Evolutionary conservation across 2,113 vertebrate species (phyloP).

Genomic region (Dicaeum eximium): DNA sequence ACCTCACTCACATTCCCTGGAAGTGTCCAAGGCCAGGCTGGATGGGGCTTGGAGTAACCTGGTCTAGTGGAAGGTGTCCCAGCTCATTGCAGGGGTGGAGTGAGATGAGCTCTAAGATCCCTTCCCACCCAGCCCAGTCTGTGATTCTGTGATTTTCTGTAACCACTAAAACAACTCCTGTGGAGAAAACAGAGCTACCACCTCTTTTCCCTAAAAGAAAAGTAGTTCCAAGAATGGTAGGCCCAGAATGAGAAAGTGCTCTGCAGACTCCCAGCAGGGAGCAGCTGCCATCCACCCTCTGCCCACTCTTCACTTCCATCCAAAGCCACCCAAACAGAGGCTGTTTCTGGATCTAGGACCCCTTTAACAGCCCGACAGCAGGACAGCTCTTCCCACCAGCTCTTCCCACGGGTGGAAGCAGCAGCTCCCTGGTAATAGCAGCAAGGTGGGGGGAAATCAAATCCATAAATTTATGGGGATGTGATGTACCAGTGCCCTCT

Average conservation of each 20-base stretch:
- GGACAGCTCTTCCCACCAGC: background rate
- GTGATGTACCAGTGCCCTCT: slow-evolving; percentile 61
- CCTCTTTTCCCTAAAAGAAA: background rate
- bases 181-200: background rate
- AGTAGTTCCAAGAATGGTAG: background rate
- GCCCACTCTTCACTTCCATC: background rate
- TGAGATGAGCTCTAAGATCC: background rate
- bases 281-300: background rate
- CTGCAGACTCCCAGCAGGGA: background rate
- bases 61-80: background rate
- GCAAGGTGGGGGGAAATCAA: background rate
- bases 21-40: background rate
- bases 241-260: background rate
- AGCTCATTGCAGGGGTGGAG: background rate
- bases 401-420: background rate
- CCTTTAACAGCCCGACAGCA: background rate
- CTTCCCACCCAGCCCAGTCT: background rate
- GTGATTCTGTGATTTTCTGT: background rate
- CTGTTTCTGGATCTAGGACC: background rate
- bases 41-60: background rate
- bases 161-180: background rate
- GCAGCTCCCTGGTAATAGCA: background rate
- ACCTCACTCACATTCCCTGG: background rate
- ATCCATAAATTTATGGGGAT: slow-evolving; percentile 30
- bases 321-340: background rate